Evolutionary conservation across 1,140 invertebrate genomes (phyloP).

Genomic region (Macrobrachium rosenbergii): DNA sequence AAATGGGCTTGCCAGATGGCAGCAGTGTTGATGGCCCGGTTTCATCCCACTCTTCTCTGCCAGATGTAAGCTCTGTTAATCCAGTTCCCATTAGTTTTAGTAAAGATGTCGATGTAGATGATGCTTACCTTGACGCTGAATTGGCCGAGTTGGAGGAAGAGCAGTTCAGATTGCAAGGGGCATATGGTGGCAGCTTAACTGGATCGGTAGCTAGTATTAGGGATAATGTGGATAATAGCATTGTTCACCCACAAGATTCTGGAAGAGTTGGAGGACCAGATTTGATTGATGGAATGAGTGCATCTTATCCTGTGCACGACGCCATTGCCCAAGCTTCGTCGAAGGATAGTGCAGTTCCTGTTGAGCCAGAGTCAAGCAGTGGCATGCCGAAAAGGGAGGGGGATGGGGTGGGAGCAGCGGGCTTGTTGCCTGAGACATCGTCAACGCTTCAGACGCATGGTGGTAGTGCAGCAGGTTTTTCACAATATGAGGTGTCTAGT

Average conservation of each 20-base stretch:
- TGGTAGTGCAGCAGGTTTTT: not conserved
- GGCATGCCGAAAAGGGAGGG: no score
- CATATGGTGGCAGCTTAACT: constrained; percentile 54
- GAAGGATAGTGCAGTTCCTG: no score
- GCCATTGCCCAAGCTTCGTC: not conserved
- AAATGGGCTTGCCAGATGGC: not conserved
- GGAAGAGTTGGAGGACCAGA: constrained; percentile 19
- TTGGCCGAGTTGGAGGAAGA: constrained; percentile 69
- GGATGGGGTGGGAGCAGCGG: no score
- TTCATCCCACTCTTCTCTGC: constrained; percentile 4
- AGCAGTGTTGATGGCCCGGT: constrained; percentile 6
- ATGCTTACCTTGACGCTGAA: constrained; percentile 75
- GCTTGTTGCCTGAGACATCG: not conserved
- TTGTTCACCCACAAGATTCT: not conserved
- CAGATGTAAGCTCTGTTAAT: constrained; percentile 34
- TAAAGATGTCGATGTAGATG: constrained; percentile 71
- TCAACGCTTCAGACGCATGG: not conserved
- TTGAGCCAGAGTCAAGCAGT: no score
- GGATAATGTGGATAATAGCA: not conserved
- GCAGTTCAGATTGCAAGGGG: constrained; percentile 59
- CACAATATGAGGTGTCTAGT: constrained; percentile 2
- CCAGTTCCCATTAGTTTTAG: constrained; percentile 54
- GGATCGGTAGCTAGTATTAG: not conserved
- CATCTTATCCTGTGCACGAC: not conserved
- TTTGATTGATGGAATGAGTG: constrained; percentile 50